Percentiles rank a stretch among this genome's conserved stretches.
Evolutionary conservation across 2,113 vertebrate genomes (phyloP).

Genomic region (Genyomyrus donnyi): DNA sequence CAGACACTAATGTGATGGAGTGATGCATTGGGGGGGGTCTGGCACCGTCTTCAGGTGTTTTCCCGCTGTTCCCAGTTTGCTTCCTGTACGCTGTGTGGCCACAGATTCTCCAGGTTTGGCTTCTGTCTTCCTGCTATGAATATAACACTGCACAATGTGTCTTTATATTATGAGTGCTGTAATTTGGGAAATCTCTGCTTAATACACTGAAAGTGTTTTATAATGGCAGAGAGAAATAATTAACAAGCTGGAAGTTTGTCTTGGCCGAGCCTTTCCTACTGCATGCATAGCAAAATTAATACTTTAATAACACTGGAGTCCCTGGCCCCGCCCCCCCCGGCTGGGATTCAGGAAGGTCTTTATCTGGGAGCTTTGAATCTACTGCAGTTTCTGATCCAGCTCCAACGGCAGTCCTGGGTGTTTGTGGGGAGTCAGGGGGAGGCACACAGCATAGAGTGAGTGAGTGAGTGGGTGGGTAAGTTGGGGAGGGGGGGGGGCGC

Average conservation of each 20-base stretch:
- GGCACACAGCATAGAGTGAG: not conserved
- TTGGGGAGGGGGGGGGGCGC: slow-evolving; percentile 40
- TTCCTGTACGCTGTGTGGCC: not conserved
- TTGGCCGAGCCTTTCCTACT: not conserved
- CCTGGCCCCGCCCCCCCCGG: slow-evolving; percentile 31
- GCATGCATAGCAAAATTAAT: slow-evolving; percentile 1
- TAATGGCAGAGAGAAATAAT: not conserved
- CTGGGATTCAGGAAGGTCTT: slow-evolving; percentile 47
- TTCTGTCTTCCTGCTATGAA: not conserved
- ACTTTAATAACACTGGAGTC: not conserved
- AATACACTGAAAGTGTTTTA: not conserved
- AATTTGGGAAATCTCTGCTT: not conserved
- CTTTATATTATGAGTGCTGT: not conserved
- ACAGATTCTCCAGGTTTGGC: not conserved
- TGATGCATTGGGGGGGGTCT: not conserved
- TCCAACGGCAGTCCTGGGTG: slow-evolving; percentile 34
- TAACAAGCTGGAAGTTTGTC: slow-evolving; percentile 1
- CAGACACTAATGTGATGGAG: not conserved
- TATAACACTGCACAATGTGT: not conserved
- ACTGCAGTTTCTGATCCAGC: slow-evolving; percentile 25
- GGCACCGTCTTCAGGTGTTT: not conserved
- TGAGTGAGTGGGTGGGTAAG: slow-evolving; percentile 23
- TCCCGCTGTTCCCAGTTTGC: not conserved
- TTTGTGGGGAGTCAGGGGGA: not conserved
- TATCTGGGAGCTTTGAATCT: slow-evolving; percentile 40